Evolutionary conservation across 2,797 vertebrate species (phyloP).

Genomic region (Zenarchopterus dispar): DNA sequence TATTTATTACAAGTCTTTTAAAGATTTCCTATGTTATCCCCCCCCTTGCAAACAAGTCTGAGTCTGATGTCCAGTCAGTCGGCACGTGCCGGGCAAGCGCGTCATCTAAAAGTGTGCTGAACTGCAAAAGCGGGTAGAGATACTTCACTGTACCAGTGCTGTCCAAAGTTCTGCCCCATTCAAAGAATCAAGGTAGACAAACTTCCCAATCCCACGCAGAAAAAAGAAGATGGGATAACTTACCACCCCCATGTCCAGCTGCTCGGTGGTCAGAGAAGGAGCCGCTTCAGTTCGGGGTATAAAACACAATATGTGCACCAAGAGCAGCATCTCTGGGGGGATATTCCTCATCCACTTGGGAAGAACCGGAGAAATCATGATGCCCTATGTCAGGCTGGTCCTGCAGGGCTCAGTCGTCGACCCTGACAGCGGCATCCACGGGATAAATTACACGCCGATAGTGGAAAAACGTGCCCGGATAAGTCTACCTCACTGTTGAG

Average conservation of each 20-base stretch:
- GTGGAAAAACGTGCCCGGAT: conserved; percentile 5
- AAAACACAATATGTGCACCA: conserved; percentile 73
- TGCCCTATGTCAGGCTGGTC: conserved; percentile 67
- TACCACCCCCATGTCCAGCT: conserved; percentile 83
- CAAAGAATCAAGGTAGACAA: neutral
- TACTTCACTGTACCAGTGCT: neutral
- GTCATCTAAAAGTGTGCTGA: conserved; percentile 36
- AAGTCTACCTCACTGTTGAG: conserved; percentile 75
- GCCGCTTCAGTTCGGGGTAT: conserved; percentile 72
- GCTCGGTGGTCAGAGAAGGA: conserved; percentile 73
- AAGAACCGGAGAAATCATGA: conserved; percentile 52
- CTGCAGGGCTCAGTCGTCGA: conserved; percentile 67
- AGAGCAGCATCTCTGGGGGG: conserved; percentile 70
- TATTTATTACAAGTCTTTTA: conserved; percentile 50
- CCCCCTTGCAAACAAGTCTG: neutral
- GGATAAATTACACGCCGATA: conserved; percentile 30
- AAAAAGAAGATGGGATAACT: conserved; percentile 43
- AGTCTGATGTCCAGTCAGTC: no score
- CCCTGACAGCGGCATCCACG: conserved; percentile 61
- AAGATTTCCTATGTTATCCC: conserved; percentile 16
- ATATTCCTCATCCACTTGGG: conserved; percentile 73
- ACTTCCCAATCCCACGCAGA: neutral
- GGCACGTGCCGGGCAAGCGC: neutral
- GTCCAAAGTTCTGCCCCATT: conserved; percentile 20
- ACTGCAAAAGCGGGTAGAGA: neutral